These are phyloP conservation scores for Hyperoodon ampullatus DNA, from an alignment of 2,113 vertebrate species.

Conservation along the genomic window DNA sequence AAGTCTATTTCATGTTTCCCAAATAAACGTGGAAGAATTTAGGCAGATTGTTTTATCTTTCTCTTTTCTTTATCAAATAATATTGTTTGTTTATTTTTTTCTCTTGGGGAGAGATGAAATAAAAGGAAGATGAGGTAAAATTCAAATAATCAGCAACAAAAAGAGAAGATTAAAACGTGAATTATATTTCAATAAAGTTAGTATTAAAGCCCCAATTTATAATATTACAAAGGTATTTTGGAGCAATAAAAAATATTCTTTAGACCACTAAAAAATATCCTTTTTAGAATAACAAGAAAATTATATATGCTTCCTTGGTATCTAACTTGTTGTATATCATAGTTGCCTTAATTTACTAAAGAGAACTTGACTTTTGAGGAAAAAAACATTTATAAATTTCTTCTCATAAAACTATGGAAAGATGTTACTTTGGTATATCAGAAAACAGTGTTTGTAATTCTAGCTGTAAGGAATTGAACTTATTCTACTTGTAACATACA, in stretches of 20 bases:
- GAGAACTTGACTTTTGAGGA: background rate
- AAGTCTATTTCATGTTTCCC: background rate
- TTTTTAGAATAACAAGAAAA: background rate
- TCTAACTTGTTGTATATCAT: background rate
- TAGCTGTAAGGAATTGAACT: background rate
- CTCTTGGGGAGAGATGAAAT: background rate
- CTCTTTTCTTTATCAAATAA: background rate
- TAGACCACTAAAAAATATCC: background rate
- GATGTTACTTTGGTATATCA: background rate
- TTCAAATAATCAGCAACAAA: background rate
- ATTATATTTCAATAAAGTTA: background rate
- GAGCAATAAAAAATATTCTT: background rate
- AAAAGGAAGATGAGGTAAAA: background rate
- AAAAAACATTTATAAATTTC: background rate
- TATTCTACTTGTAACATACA: background rate
- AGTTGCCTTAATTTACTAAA: background rate
- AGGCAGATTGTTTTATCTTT: background rate
- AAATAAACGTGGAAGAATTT: background rate
- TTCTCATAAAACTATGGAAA: background rate
- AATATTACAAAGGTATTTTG: background rate
- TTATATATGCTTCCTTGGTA: background rate
- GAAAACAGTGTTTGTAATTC: constrained; percentile 10
- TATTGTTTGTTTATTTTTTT: background rate
- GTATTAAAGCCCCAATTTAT: background rate
- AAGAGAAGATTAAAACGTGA: background rate